A percentile compares a stretch with the other conserved stretches of the same genome.
phyloP scores from a whole-genome alignment of 2,113 vertebrate species.

The Syngnathoides biaculeatus region DNA sequence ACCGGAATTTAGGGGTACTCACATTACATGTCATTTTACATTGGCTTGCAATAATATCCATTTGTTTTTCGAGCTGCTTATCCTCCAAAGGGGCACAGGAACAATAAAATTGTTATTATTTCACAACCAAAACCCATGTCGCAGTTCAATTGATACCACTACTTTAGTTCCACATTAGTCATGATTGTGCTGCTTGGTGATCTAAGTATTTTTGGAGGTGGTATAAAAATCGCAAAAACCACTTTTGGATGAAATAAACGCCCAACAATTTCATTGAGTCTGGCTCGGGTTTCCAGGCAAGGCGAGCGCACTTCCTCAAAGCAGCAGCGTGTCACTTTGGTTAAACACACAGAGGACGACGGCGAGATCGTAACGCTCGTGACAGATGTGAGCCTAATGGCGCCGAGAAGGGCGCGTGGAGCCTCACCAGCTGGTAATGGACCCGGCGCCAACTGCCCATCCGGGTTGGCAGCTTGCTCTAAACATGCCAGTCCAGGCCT shows the following conservation, averaged over 20 bases:
- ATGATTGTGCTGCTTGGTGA: too few species aligned
- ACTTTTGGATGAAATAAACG: not conserved
- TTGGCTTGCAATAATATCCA: too few species aligned
- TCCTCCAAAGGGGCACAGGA: too few species aligned
- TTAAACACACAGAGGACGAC: constrained; percentile 36
- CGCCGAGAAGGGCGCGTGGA: constrained; percentile 47
- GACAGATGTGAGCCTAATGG: constrained; percentile 62
- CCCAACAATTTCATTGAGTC: not conserved
- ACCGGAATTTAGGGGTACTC: too few species aligned
- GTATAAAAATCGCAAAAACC: not conserved
- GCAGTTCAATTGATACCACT: too few species aligned
- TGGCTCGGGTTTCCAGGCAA: not conserved
- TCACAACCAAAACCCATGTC: too few species aligned
- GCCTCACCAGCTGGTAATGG: constrained; percentile 70
- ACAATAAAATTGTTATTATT: too few species aligned
- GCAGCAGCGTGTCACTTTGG: constrained; percentile 12
- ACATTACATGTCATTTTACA: too few species aligned
- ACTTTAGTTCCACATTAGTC: too few species aligned
- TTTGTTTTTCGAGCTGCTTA: too few species aligned
- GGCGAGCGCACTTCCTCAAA: not conserved
- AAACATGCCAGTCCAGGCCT: constrained; percentile 67
- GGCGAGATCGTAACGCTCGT: constrained; percentile 28
- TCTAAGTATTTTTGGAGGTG: not conserved
- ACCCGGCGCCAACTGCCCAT: constrained; percentile 68
- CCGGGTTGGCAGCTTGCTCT: constrained; percentile 66